A percentile compares a stretch with the other conserved stretches of the same genome.
phyloP scores from a whole-genome alignment of 2,888 invertebrate genomes.

The Epirrita christyi region DNA sequence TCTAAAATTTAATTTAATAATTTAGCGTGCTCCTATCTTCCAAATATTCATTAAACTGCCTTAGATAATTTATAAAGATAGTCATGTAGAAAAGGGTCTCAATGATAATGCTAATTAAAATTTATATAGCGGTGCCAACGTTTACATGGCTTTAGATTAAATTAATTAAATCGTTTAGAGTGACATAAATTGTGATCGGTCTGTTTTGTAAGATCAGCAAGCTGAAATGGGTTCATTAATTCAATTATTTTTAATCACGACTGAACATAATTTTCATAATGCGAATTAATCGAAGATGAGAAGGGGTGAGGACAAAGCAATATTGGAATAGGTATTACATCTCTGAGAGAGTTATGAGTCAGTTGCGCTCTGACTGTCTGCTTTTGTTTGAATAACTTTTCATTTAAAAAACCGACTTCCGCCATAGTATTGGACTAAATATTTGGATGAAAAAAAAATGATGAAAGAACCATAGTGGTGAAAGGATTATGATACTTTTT shows the following conservation, averaged over 20 bases:
- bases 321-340: too few relatives aligned
- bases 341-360: too few relatives aligned
- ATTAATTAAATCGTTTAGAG: constrained; percentile 18
- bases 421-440: too few relatives aligned
- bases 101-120: constrained; percentile 21
- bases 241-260: too few relatives aligned
- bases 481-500: too few relatives aligned
- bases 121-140: constrained; percentile 10
- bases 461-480: too few relatives aligned
- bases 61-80: constrained; percentile 1
- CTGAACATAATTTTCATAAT: neutral
- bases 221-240: neutral
- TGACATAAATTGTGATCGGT: constrained; percentile 9
- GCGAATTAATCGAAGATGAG: neutral
- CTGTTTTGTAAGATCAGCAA: neutral
- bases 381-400: too few relatives aligned
- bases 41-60: neutral
- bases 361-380: too few relatives aligned
- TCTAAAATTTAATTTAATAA: neutral
- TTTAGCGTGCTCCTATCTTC: neutral
- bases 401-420: too few relatives aligned
- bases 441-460: too few relatives aligned
- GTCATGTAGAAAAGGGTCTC: constrained; percentile 9
- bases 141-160: constrained; percentile 15
- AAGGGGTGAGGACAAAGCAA: too few relatives aligned